Evolutionary conservation across 2,888 invertebrate genomes (phyloP), one percentile per base, ranked within the genome.

Genomic region (Apodemia zela): DNA sequence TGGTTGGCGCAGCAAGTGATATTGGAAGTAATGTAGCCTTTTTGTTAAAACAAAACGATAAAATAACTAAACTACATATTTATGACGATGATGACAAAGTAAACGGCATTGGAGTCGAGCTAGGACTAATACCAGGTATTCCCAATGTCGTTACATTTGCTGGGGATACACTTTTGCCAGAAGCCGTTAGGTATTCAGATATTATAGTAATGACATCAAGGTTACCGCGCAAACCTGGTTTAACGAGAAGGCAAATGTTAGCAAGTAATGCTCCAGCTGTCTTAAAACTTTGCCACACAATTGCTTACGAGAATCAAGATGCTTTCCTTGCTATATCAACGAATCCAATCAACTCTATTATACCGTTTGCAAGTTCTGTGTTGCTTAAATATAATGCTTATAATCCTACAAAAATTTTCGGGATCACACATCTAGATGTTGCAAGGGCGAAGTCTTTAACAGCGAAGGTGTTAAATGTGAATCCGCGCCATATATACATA

Each of bases 301-400:
- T 87, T 17, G 75, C 80, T 13, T 75, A 78, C 33, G 67, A 77
- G 60, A 85, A 85, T 60, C 78, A 79, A 29, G 72, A 76, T 7
- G 80, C 82, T 2, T 80, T 87, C 61, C 67, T 87, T 49, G 87
- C 81, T 2, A 78, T 87, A 10, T 75, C 84, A 3, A 81, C 85
- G 2, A 84, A 77, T 66, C 87, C 86, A 3, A 71, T 87, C 15
- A 87, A 87, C 66, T 80, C 78, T 13, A 76, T 85, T 10, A 70
- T 87, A 15, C 87, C 87, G 7, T 84, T 85, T 66, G 84, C 80
- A 8, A 80, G 82, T 66, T 66, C 75, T 15, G 64, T 85, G 15
- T 72, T 87, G 62, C 71, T 71, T 51, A 77, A 76, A 65, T 81
- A 81, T 66, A 76, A 76, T 21, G 67, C 73, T 25, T 86, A 80